Evolutionary conservation across 2,113 vertebrate genomes (phyloP), one percentile per base, ranked within the genome.

Genomic region (Oryzias melastigma): DNA sequence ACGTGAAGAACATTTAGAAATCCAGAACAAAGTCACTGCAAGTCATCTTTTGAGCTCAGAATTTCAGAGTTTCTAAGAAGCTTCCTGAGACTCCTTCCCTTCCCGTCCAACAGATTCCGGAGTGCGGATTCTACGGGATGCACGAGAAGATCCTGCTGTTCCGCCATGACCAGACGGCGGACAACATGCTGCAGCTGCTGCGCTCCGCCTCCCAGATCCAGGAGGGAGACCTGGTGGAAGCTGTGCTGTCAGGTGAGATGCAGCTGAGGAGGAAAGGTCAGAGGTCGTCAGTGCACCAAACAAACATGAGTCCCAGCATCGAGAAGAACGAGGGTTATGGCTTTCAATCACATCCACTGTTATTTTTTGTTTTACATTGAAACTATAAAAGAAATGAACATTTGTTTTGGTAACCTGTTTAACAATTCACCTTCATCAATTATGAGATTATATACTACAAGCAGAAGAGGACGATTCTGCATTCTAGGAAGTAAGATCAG

Each of bases 221-320:
- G 71, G 87, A 89, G 13, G 87, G 87, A 2, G 87, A 89, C 79
- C 73, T 89, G 73, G 81, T 89, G 75, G 87, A 89, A 60, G 87
- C 81, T 16, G 72, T 89, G 22, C 71, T 89, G 52, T 89, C 87
- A 73, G 85, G 87, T 89, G 45, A 61, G 58, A 15, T 1, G 18
- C 1, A 25, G 19, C 18, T 8, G 5, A 45, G 14, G 44, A 14
- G 10, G 14, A 24, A 19, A 4, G 43, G 14, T 6, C 14, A 16
- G 2, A 17, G 43, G 7, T 35, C 29, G 7, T 2, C 1, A 35
- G 29, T 10, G 35, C 35, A 12, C 3, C 1, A 35, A 16, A 45
- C 17, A n/a, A 42, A 5, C 40, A 4, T 19, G 14, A 62, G 24
- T 18, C 2, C 17, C 17, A 18, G 8, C 17, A 10, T 47, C 22